A percentile compares a stretch with the other conserved stretches of the same genome.
Evolutionary conservation across 1,140 invertebrate genomes (phyloP).

Genomic region (Ceratina calcarata): DNA sequence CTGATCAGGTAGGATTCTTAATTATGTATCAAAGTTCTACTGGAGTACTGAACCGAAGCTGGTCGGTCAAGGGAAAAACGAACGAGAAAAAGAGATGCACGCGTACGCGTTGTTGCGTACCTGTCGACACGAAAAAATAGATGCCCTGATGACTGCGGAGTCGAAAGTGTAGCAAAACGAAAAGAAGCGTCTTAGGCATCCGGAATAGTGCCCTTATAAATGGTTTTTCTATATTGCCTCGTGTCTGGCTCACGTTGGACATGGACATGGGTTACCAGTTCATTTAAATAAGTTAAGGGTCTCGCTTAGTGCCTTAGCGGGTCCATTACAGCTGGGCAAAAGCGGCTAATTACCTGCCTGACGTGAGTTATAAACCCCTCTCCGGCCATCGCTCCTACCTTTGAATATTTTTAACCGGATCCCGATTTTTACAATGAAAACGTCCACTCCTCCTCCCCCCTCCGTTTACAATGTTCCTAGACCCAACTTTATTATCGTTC

Average conservation of each 20-base stretch:
- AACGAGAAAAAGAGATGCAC: background rate
- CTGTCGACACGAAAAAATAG: slow-evolving; percentile 65
- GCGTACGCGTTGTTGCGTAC: slow-evolving; percentile 46
- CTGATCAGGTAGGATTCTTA: too few relatives aligned
- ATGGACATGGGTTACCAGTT: slow-evolving; percentile 80
- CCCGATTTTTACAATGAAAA: slow-evolving; percentile 69
- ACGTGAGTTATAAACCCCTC: slow-evolving; percentile 81
- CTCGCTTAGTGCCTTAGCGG: slow-evolving; percentile 76
- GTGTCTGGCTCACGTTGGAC: slow-evolving; percentile 75
- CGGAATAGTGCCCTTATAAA: slow-evolving; percentile 79
- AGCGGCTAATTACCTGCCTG: slow-evolving; percentile 81
- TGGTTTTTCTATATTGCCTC: slow-evolving; percentile 81
- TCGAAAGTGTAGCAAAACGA: slow-evolving; percentile 65
- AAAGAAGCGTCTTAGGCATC: slow-evolving; percentile 66
- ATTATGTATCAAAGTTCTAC: too few relatives aligned
- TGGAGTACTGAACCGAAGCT: too few relatives aligned
- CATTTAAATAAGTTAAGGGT: slow-evolving; percentile 82
- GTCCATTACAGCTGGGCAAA: slow-evolving; percentile 80
- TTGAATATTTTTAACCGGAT: slow-evolving; percentile 72
- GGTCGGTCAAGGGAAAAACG: background rate
- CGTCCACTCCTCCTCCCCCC: slow-evolving; percentile 31
- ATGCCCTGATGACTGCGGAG: slow-evolving; percentile 58
- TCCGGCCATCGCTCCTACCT: slow-evolving; percentile 63
- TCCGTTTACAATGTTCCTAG: slow-evolving; percentile 27
- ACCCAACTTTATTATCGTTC: slow-evolving; percentile 23